Percentiles rank a stretch among this genome's conserved stretches.
Evolutionary conservation across 2,797 vertebrate species (phyloP).

Genomic region (Vespertilio murinus): DNA sequence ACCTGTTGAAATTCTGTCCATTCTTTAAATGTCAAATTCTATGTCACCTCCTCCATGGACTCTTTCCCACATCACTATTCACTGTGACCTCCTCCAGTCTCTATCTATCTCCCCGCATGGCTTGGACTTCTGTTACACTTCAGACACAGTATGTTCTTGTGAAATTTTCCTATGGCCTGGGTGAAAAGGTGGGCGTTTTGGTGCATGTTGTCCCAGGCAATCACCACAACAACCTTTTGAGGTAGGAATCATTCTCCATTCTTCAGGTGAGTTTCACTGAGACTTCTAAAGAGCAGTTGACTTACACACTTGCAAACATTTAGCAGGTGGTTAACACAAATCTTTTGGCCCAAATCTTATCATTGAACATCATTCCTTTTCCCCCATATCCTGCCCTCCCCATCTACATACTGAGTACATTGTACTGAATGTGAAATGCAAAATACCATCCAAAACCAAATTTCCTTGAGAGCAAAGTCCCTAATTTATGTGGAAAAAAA

Average conservation of each 20-base stretch:
- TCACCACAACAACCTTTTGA: not conserved
- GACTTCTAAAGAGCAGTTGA: not conserved
- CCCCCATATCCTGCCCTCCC: not conserved
- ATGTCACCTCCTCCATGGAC: not conserved
- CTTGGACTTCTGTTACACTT: not conserved
- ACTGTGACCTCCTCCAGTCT: not conserved
- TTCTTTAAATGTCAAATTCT: not conserved
- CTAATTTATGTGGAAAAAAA: conserved; percentile 40
- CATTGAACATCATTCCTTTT: not conserved
- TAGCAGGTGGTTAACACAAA: not conserved
- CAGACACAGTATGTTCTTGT: not conserved
- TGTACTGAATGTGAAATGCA: conserved; percentile 23
- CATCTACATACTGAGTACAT: not conserved
- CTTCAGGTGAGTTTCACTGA: not conserved
- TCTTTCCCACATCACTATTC: not conserved
- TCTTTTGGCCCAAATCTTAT: not conserved
- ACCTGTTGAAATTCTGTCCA: not conserved
- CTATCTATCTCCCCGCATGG: not conserved
- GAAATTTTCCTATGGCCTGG: not conserved
- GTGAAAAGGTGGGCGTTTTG: not conserved
- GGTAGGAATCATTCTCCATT: not conserved
- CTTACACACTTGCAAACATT: not conserved
- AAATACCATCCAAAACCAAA: conserved; percentile 34
- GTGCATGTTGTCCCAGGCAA: no score
- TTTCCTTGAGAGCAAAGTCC: not conserved